Conservation (phyloP, 2,113 vertebrate species). For the Nasalis larvatus region DNA sequence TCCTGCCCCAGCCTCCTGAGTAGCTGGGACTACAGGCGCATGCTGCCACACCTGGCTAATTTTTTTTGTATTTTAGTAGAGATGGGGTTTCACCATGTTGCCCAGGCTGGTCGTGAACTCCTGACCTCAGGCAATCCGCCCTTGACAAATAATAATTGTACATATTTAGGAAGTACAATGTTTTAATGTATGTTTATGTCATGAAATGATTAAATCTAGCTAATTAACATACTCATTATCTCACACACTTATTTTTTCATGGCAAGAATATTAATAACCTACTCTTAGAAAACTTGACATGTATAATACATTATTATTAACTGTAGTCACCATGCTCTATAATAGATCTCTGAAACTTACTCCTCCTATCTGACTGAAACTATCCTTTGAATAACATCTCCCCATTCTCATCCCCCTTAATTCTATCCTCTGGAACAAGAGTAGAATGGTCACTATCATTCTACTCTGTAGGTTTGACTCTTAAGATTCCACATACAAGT, state of each 20-base stretch:
- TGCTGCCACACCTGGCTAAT: too few relatives aligned
- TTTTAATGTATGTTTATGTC: background rate
- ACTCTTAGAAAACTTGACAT: background rate
- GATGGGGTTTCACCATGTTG: too few relatives aligned
- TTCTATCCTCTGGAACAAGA: background rate
- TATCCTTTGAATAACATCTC: background rate
- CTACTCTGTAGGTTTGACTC: background rate
- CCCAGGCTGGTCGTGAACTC: too few relatives aligned
- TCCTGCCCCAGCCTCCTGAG: too few relatives aligned
- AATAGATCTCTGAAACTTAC: background rate
- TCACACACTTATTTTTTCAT: background rate
- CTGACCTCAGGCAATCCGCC: too few relatives aligned
- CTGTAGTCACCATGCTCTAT: background rate
- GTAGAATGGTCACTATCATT: background rate
- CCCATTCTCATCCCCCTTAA: too few relatives aligned
- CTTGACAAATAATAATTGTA: background rate
- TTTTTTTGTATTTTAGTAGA: too few relatives aligned
- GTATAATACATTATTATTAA: background rate
- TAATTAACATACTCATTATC: background rate
- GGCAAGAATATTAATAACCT: background rate
- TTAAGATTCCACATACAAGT: background rate
- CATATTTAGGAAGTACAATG: background rate
- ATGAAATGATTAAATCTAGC: background rate
- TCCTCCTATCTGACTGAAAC: background rate
- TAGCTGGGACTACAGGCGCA: too few relatives aligned